phyloP scores from a whole-genome alignment of 2,113 vertebrate species.

The Amblyopsis rosae region DNA sequence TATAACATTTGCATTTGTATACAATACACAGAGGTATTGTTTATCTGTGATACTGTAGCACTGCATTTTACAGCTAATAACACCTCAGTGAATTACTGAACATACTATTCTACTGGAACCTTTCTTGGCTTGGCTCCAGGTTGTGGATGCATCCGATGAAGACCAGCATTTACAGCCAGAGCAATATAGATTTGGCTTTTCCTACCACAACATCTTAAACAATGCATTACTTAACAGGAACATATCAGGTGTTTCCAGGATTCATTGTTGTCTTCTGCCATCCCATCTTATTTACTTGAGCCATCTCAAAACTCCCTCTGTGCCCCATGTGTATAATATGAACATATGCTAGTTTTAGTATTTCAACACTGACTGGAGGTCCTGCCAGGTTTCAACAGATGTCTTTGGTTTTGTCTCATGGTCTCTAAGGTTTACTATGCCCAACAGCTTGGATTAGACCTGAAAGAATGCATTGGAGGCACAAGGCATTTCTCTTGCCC shows the following conservation, averaged over 20 bases:
- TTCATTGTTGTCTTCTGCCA: constrained; percentile 19
- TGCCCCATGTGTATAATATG: constrained; percentile 52
- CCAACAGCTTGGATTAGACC: constrained; percentile 35
- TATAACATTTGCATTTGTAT: too few species aligned
- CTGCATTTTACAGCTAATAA: neutral
- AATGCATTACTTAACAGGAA: constrained; percentile 10
- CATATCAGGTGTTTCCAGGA: constrained; percentile 3
- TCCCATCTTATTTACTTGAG: constrained; percentile 20
- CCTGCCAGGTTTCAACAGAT: constrained; percentile 53
- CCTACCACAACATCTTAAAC: constrained; percentile 5
- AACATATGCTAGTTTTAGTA: constrained; percentile 31
- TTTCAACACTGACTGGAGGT: constrained; percentile 53
- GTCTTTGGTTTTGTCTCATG: constrained; percentile 52
- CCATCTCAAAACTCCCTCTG: constrained; percentile 29
- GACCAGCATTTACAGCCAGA: constrained; percentile 8
- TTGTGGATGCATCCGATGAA: constrained; percentile 27
- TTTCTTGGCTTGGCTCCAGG: constrained; percentile 1
- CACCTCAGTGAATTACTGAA: constrained; percentile 10
- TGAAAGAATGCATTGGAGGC: constrained; percentile 33
- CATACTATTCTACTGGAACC: constrained; percentile 4
- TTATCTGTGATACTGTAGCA: too few species aligned
- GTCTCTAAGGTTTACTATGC: constrained; percentile 35
- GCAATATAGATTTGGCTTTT: constrained; percentile 14
- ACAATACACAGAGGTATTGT: too few species aligned
- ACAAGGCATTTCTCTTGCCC: constrained; percentile 26